Conservation (phyloP, 2,797 vertebrate genomes). For the Lycodopsis pacificus region DNA sequence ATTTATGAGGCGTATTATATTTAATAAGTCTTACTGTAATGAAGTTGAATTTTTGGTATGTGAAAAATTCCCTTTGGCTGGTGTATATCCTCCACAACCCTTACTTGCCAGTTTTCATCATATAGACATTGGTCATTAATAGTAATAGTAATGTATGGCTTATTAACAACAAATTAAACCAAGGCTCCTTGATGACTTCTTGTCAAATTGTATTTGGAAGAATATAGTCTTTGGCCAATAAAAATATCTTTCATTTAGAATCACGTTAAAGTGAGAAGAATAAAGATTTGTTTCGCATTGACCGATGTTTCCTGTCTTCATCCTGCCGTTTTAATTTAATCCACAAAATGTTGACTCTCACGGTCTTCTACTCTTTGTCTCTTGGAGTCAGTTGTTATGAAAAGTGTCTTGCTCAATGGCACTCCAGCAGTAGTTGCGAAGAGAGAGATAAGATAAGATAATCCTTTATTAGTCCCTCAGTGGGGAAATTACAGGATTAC, state of each 20-base stretch:
- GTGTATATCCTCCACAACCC: background rate
- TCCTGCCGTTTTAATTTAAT: background rate
- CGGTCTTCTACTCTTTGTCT: background rate
- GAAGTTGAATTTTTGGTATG: background rate
- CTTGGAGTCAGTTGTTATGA: background rate
- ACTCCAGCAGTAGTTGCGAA: slow-evolving; percentile 23
- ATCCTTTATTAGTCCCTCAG: too few species aligned
- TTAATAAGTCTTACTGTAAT: background rate
- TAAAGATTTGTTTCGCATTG: background rate
- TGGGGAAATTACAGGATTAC: too few species aligned
- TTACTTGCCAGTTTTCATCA: background rate
- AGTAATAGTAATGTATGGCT: background rate
- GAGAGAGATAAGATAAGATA: too few species aligned
- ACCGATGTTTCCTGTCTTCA: background rate
- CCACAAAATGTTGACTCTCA: background rate
- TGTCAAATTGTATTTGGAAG: background rate
- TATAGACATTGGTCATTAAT: background rate
- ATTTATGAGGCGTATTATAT: background rate
- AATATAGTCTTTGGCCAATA: background rate
- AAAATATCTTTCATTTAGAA: background rate
- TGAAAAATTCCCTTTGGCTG: background rate
- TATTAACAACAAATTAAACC: background rate
- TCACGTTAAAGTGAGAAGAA: background rate
- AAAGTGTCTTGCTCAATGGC: slow-evolving; percentile 1
- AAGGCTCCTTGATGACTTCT: background rate